phyloP scores from a whole-genome alignment of 1,140 invertebrate species.

The Orchestia grillus region DNA sequence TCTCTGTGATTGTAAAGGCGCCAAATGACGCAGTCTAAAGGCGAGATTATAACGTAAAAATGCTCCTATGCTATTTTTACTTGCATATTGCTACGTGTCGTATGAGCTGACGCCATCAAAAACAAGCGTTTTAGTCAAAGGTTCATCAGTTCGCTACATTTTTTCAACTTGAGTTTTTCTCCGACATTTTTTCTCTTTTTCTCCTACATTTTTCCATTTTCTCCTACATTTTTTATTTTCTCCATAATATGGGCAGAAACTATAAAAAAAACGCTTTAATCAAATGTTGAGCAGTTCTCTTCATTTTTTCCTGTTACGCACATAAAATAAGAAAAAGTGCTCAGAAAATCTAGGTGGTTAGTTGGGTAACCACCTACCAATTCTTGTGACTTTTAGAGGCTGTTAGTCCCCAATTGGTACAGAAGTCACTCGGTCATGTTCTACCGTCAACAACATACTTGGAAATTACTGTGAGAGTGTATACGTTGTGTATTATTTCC shows the following conservation, averaged over 20 bases:
- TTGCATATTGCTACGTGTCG: background rate
- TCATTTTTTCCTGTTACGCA: background rate
- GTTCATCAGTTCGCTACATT: background rate
- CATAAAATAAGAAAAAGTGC: background rate
- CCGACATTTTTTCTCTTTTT: no score
- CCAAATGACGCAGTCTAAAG: background rate
- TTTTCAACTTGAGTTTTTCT: no score
- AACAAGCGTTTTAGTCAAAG: background rate
- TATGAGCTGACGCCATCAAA: background rate
- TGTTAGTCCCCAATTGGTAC: background rate
- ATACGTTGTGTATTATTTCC: background rate
- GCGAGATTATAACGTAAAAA: background rate
- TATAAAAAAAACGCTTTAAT: background rate
- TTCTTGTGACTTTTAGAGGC: background rate
- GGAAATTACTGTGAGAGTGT: background rate
- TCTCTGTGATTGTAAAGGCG: background rate
- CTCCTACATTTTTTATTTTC: no score
- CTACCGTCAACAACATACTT: background rate
- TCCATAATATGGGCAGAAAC: background rate
- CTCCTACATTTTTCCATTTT: no score
- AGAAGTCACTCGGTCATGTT: background rate
- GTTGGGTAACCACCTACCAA: background rate
- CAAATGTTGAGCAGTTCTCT: background rate
- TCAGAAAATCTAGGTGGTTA: background rate
- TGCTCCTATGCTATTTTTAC: background rate